These are phyloP conservation scores for Dinothrombium tinctorium DNA, from an alignment of 1,140 invertebrate species.

Conservation along the genomic window DNA sequence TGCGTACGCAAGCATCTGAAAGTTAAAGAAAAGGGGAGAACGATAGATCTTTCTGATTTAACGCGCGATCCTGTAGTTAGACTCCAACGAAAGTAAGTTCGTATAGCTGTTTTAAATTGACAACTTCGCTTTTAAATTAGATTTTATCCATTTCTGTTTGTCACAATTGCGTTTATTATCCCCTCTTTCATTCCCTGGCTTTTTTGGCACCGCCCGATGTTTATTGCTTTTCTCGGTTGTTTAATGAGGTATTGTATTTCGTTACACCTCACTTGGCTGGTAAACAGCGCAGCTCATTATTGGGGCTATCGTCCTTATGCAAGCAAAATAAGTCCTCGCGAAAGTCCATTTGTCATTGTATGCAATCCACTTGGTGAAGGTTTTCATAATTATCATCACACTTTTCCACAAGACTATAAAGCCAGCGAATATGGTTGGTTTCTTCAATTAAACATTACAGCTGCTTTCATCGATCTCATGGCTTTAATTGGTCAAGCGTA, in stretches of 20 bases:
- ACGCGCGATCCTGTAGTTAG: constrained; percentile 52
- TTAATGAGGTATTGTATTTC: constrained; percentile 60
- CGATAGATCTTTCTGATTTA: constrained; percentile 62
- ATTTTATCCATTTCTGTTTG: constrained; percentile 44
- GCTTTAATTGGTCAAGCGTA: constrained; percentile 33
- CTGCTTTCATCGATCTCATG: constrained; percentile 34
- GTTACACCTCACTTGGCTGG: constrained; percentile 74
- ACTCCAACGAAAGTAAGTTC: constrained; percentile 62
- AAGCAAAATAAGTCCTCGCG: constrained; percentile 26
- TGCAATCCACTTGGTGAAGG: constrained; percentile 30
- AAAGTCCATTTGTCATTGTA: constrained; percentile 26
- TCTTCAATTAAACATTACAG: constrained; percentile 24
- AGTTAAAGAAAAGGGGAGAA: constrained; percentile 57
- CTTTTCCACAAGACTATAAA: constrained; percentile 85
- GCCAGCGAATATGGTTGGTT: constrained; percentile 50
- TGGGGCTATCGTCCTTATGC: constrained; percentile 80
- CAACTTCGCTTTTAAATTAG: constrained; percentile 31
- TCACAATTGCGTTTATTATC: constrained; percentile 57
- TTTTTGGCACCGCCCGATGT: constrained; percentile 51
- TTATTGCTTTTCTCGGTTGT: constrained; percentile 47
- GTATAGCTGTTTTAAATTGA: no score
- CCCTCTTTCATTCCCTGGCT: constrained; percentile 58
- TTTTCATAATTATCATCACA: constrained; percentile 77
- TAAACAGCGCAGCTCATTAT: constrained; percentile 81
- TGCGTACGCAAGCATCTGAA: constrained; percentile 38